Evolutionary conservation across 2,888 invertebrate genomes (phyloP).

Genomic region (Linnaemya tessellans): DNA sequence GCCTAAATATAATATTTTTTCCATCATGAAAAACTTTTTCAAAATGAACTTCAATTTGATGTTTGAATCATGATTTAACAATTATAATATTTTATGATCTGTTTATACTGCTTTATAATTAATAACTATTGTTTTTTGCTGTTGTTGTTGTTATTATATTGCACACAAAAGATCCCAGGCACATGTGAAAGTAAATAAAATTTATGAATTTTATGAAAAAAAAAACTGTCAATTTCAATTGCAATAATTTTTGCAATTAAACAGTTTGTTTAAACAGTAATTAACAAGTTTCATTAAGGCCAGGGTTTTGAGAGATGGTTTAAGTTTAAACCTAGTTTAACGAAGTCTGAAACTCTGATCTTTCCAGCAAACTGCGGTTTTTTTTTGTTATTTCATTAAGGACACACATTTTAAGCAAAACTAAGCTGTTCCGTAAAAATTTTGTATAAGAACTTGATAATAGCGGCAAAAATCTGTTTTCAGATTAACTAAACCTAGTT

Average conservation of each 20-base stretch:
- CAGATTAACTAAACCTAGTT: too few relatives aligned
- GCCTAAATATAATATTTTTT: neutral
- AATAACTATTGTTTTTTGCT: conserved; percentile 28
- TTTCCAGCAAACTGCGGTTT: too few relatives aligned
- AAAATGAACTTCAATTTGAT: conserved; percentile 1
- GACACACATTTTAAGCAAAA: too few relatives aligned
- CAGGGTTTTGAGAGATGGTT: too few relatives aligned
- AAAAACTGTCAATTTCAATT: neutral
- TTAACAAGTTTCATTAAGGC: conserved; percentile 25
- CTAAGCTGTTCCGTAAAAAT: too few relatives aligned
- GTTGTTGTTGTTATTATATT: neutral
- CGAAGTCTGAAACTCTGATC: too few relatives aligned
- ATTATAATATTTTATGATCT: conserved; percentile 66
- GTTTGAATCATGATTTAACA: conserved; percentile 62
- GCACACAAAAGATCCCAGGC: neutral
- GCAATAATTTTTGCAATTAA: conserved; percentile 10
- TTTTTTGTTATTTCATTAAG: too few relatives aligned
- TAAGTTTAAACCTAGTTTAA: too few relatives aligned
- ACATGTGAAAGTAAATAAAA: conserved; percentile 18
- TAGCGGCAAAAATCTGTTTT: too few relatives aligned
- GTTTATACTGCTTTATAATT: conserved; percentile 59
- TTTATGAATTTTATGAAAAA: conserved; percentile 13
- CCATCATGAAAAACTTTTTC: neutral
- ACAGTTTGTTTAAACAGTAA: conserved; percentile 5
- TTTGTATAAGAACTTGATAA: too few relatives aligned